Conservation (phyloP, 2,113 vertebrate species). For the Ardeotis arabs region DNA sequence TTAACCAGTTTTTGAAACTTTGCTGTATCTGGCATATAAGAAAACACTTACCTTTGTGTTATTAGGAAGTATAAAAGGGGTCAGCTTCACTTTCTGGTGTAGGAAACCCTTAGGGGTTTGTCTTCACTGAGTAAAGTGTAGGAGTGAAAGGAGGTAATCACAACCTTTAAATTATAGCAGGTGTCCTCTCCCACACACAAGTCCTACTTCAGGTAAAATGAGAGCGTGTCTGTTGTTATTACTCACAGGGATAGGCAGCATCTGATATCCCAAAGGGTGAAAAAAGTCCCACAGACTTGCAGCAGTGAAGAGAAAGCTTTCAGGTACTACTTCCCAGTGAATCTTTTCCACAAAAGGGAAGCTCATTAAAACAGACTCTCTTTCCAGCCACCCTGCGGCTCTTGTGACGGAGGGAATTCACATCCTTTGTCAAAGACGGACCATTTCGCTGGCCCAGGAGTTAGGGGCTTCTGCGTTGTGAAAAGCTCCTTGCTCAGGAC, state of each 20-base stretch:
- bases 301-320: neutral
- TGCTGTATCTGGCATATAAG: neutral
- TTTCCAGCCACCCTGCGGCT: rapidly evolving
- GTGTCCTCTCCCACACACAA: neutral
- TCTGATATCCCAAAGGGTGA: neutral
- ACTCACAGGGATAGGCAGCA: neutral
- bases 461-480: neutral
- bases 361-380: neutral
- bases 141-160: neutral
- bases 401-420: neutral
- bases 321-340: neutral
- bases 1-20: neutral
- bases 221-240: neutral
- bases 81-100: neutral
- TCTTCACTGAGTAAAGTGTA: neutral
- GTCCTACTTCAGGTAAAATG: neutral
- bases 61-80: neutral
- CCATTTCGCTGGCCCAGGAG: rapidly evolving
- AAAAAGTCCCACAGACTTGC: neutral
- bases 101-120: neutral
- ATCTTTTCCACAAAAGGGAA: neutral
- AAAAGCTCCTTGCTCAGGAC: neutral
- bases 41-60: neutral
- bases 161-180: neutral
- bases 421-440: neutral